phyloP scores from a whole-genome alignment of 2,113 vertebrate genomes.

The Corydoras sp. region DNA sequence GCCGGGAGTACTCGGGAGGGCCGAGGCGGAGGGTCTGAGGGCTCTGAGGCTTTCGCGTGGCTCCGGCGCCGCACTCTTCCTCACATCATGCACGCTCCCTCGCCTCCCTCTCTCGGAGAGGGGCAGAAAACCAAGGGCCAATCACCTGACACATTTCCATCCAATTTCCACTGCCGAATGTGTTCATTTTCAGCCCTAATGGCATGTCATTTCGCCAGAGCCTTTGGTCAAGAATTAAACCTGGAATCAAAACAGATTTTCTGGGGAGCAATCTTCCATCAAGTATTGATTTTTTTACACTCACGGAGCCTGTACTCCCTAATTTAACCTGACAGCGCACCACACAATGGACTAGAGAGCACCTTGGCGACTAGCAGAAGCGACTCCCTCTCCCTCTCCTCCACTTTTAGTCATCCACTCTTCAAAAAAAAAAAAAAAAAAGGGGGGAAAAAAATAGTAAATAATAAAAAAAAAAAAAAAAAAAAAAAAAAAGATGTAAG shows the following conservation, averaged over 20 bases:
- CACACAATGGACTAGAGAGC: constrained; percentile 97
- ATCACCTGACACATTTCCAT: constrained; percentile 99
- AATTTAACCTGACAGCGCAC: constrained; percentile 99
- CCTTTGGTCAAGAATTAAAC: constrained; percentile 99
- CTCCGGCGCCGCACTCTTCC: constrained; percentile 44
- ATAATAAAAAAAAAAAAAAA: constrained; percentile 54
- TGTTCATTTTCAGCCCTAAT: constrained; percentile 99
- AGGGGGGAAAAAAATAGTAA: background rate
- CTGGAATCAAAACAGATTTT: constrained; percentile 99
- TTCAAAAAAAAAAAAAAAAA: constrained; percentile 7
- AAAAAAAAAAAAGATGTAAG: constrained; percentile 31
- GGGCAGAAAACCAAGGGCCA: constrained; percentile 83
- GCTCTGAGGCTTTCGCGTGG: constrained; percentile 52
- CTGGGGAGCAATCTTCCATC: constrained; percentile 99
- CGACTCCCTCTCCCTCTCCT: constrained; percentile 62
- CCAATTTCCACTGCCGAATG: constrained; percentile 98
- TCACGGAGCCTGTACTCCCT: constrained; percentile 98
- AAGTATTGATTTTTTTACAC: constrained; percentile 99
- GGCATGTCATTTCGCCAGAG: constrained; percentile 98
- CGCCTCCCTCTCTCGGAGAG: constrained; percentile 66
- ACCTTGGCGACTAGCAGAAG: constrained; percentile 93
- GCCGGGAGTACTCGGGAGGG: constrained; percentile 83
- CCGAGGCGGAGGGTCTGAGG: constrained; percentile 64
- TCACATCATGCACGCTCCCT: constrained; percentile 58
- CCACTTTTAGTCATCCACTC: constrained; percentile 23